Conservation (phyloP, 2,888 invertebrate genomes). For the Thymelicus lineola region DNA sequence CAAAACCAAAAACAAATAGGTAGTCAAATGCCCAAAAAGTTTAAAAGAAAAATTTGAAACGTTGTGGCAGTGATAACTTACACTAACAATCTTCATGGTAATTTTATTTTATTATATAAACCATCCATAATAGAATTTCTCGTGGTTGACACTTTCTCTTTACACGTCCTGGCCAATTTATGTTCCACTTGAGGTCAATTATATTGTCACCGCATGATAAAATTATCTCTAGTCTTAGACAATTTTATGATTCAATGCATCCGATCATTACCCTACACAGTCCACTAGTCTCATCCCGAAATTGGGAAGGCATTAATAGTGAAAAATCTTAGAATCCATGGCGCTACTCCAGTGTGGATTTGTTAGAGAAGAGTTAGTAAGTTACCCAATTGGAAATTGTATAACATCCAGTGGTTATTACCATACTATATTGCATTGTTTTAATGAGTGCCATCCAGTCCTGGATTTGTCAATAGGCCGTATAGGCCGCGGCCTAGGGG, state of each 20-base stretch:
- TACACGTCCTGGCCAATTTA: conserved; percentile 46
- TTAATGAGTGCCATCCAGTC: no score
- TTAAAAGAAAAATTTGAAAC: not conserved
- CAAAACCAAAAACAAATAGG: not conserved
- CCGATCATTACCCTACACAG: not conserved
- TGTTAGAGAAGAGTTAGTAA: no score
- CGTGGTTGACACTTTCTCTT: conserved; percentile 61
- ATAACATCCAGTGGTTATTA: no score
- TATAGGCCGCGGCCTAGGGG: no score
- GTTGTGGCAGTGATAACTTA: conserved; percentile 14
- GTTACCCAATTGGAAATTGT: no score
- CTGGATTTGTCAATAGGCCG: no score
- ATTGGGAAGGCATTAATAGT: no score
- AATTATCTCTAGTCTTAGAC: conserved; percentile 40
- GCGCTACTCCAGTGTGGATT: no score
- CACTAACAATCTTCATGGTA: conserved; percentile 12
- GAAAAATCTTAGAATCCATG: no score
- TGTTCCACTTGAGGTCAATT: conserved; percentile 53
- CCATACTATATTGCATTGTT: no score
- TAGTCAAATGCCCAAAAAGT: not conserved
- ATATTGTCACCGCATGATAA: conserved; percentile 42
- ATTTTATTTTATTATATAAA: conserved; percentile 38
- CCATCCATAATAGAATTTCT: conserved; percentile 47
- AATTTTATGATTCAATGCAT: conserved; percentile 43
- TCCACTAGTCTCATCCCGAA: no score